Conservation (phyloP, 2,113 vertebrate species). For the Nicator chloris region DNA sequence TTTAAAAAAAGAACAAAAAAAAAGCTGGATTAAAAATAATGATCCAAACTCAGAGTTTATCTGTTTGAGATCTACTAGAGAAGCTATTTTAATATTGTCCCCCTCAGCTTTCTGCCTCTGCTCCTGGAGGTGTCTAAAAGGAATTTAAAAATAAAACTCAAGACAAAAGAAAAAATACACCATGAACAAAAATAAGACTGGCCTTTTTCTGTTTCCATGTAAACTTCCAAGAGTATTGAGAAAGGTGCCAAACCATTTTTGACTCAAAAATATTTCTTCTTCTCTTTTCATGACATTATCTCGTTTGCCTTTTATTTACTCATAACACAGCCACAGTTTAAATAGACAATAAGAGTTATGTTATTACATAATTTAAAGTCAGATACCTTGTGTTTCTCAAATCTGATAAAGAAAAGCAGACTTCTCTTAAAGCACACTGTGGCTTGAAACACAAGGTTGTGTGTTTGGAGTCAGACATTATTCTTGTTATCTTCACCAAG, state of each 20-base stretch:
- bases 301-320: neutral
- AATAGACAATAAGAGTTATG: neutral
- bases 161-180: neutral
- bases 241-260: neutral
- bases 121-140: neutral
- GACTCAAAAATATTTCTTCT: neutral
- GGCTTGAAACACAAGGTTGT: neutral
- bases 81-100: neutral
- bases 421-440: neutral
- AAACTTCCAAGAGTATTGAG: neutral
- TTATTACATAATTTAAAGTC: neutral
- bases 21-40: neutral
- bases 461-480: neutral
- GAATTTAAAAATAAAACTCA: neutral
- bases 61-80: neutral
- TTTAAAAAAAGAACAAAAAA: neutral
- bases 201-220: neutral
- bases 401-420: neutral
- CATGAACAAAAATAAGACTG: neutral
- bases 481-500: neutral
- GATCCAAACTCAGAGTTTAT: neutral
- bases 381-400: neutral
- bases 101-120: neutral
- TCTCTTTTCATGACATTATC: neutral
- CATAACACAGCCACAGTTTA: neutral